Evolutionary conservation across 2,888 invertebrate species (phyloP).

Genomic region (Lypha dubia): DNA sequence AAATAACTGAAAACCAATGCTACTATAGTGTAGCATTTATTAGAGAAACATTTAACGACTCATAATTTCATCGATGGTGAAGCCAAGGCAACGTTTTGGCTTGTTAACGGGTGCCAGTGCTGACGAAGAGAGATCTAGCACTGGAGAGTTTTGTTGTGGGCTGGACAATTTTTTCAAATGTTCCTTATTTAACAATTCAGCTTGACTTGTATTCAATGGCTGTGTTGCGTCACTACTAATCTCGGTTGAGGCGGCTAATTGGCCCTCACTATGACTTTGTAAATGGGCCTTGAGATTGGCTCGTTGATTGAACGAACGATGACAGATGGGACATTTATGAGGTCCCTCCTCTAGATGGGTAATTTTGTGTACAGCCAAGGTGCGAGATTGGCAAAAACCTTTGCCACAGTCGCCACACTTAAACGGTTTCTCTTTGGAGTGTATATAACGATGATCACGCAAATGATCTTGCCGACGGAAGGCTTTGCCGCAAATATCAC

Average conservation of each 20-base stretch:
- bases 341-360: conserved; percentile 96
- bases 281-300: conserved; percentile 96
- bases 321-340: conserved; percentile 95
- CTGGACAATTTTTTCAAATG: not conserved
- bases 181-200: conserved; percentile 73
- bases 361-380: conserved; percentile 97
- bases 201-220: conserved; percentile 75
- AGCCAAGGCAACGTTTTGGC: conserved; percentile 87
- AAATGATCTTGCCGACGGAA: conserved; percentile 97
- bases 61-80: conserved; percentile 95
- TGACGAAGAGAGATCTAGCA: conserved; percentile 86
- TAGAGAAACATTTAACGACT: conserved; percentile 86
- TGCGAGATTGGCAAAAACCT: conserved; percentile 98
- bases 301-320: conserved; percentile 95
- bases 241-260: conserved; percentile 58
- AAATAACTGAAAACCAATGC: conserved; percentile 68
- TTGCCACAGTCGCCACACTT: conserved; percentile 98
- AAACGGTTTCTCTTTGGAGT: conserved; percentile 99
- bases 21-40: conserved; percentile 42
- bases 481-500: conserved; percentile 97
- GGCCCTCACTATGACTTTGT: conserved; percentile 86
- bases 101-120: conserved; percentile 78
- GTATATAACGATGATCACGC: conserved; percentile 97
- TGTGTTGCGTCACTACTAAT: conserved; percentile 68
- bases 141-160: conserved; percentile 75